Percentiles rank a stretch among this genome's conserved stretches.
phyloP scores from a whole-genome alignment of 1,140 invertebrate genomes.

The Drosophila carrolli region DNA sequence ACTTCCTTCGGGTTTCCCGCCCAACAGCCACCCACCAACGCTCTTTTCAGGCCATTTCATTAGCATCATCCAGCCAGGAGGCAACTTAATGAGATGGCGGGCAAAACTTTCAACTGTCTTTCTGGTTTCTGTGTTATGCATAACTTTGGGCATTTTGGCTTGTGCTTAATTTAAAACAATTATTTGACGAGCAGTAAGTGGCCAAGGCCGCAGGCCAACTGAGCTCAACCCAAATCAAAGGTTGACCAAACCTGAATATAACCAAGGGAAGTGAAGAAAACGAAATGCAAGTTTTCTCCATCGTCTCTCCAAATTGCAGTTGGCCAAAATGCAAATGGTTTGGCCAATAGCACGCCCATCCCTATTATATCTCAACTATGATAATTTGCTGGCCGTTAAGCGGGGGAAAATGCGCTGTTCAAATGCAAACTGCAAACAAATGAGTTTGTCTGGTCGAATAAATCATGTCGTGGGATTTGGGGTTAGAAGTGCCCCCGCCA shows the following conservation, averaged over 20 bases:
- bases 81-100: slow-evolving; percentile 62
- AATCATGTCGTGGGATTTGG: slow-evolving; percentile 59
- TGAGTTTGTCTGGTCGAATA: slow-evolving; percentile 64
- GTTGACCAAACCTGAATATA: slow-evolving; percentile 9
- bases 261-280: neutral
- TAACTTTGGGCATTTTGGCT: slow-evolving; percentile 74
- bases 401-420: slow-evolving; percentile 12
- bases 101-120: slow-evolving; percentile 50
- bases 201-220: slow-evolving; percentile 47
- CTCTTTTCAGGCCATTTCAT: slow-evolving; percentile 49
- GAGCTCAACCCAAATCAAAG: slow-evolving; percentile 40
- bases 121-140: slow-evolving; percentile 62
- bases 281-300: slow-evolving; percentile 12
- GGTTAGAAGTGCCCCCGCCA: slow-evolving; percentile 20
- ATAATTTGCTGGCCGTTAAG: slow-evolving; percentile 39
- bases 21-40: slow-evolving; percentile 18
- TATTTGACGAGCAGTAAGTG: slow-evolving; percentile 69
- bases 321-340: slow-evolving; percentile 52
- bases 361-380: slow-evolving; percentile 52
- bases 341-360: slow-evolving; percentile 44
- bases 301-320: slow-evolving; percentile 42
- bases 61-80: slow-evolving; percentile 50
- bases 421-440: slow-evolving; percentile 64
- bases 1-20: slow-evolving; percentile 28
- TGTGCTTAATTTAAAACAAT: slow-evolving; percentile 82